Evolutionary conservation across 2,797 vertebrate species (phyloP).

Genomic region (Lycodopsis pacificus): DNA sequence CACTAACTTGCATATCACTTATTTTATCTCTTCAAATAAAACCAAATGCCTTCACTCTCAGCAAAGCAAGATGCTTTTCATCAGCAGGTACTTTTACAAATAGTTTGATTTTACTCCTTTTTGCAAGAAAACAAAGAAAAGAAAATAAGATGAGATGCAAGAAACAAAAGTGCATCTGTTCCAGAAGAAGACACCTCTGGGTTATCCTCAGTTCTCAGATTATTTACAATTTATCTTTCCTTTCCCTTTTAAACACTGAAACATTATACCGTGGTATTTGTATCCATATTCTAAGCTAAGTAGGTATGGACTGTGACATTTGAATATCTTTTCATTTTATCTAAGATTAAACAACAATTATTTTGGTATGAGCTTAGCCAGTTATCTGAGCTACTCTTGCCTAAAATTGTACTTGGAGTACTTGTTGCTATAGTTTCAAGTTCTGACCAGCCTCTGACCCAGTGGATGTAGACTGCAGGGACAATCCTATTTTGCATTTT

Average conservation of each 20-base stretch:
- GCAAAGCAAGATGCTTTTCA: conserved; percentile 11
- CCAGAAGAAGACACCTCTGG: neutral
- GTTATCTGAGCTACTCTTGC: neutral
- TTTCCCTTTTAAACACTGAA: neutral
- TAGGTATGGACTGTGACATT: neutral
- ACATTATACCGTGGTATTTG: neutral
- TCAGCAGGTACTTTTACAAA: conserved; percentile 14
- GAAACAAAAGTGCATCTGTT: neutral
- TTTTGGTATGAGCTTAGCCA: neutral
- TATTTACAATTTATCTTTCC: neutral
- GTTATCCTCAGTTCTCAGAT: neutral
- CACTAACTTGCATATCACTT: conserved; percentile 57
- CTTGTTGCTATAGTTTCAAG: neutral
- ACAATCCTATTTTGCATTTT: neutral
- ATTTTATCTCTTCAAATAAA: conserved; percentile 8
- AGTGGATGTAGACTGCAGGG: neutral
- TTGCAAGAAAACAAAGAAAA: neutral
- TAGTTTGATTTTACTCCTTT: neutral
- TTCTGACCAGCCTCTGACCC: neutral
- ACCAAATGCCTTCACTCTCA: conserved; percentile 40
- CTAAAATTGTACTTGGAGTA: neutral
- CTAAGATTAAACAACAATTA: neutral
- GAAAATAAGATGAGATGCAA: conserved; percentile 1
- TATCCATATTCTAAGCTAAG: neutral
- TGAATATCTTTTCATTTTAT: neutral